These are phyloP conservation scores for Ceuthmochares aereus DNA, from an alignment of 2,113 vertebrate species.

Conservation along the genomic window DNA sequence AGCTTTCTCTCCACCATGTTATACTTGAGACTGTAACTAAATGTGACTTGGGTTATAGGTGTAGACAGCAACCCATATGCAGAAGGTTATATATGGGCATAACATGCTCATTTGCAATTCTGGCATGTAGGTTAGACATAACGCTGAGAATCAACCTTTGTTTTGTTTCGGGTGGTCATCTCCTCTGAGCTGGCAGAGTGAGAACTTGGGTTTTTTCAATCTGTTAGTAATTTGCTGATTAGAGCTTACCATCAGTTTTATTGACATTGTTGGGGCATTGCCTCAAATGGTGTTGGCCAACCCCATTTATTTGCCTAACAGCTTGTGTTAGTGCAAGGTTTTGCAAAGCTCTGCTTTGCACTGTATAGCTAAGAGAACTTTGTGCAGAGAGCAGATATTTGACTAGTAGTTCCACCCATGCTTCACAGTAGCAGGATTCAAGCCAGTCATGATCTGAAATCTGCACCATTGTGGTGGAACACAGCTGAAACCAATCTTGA, in stretches of 20 bases:
- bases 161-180: not conserved
- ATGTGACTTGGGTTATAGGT: accelerated
- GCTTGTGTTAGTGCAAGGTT: slow-evolving; percentile 31
- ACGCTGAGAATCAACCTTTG: not conserved
- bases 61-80: not conserved
- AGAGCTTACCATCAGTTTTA: not conserved
- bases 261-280: not conserved
- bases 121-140: not conserved
- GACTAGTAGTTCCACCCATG: not conserved
- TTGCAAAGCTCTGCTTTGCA: not conserved
- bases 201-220: not conserved
- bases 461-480: not conserved
- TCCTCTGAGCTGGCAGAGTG: not conserved
- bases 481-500: not conserved
- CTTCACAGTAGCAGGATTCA: not conserved
- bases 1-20: not conserved
- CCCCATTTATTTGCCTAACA: slow-evolving; percentile 1
- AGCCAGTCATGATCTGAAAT: not conserved
- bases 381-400: slow-evolving; percentile 13
- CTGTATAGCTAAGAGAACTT: not conserved
- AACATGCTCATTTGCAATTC: not conserved
- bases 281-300: not conserved
- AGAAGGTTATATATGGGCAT: not conserved
- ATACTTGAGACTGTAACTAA: not conserved
- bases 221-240: not conserved